Percentiles rank a stretch among this genome's conserved stretches.
These are phyloP conservation scores for Heliangelus exortis DNA, from an alignment of 2,797 vertebrate species.

Conservation along the genomic window DNA sequence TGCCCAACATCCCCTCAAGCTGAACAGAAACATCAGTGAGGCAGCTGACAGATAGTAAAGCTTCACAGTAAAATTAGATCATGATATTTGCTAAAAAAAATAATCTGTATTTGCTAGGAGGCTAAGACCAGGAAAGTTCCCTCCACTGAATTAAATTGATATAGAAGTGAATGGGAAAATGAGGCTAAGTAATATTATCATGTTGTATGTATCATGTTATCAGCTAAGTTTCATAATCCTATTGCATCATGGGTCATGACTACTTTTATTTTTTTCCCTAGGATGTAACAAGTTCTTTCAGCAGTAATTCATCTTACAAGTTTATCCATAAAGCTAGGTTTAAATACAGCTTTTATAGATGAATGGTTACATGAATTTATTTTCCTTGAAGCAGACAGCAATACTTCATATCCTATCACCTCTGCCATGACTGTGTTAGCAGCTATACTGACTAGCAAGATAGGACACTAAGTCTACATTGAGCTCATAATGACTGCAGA, in stretches of 20 bases:
- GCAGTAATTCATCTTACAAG: conserved; percentile 26
- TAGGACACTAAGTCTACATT: conserved; percentile 4
- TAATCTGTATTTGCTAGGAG: background rate
- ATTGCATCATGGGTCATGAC: background rate
- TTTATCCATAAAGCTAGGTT: conserved; percentile 23
- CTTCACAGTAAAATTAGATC: background rate
- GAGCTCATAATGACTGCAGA: conserved; percentile 6
- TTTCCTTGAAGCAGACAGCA: conserved; percentile 31
- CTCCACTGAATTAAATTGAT: background rate
- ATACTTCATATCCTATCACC: conserved; percentile 41
- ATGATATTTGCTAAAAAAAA: background rate
- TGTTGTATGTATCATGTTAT: background rate
- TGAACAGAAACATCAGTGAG: background rate
- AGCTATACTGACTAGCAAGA: background rate
- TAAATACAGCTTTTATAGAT: conserved; percentile 51
- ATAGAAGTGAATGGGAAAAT: background rate
- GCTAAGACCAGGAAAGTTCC: background rate
- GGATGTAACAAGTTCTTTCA: background rate
- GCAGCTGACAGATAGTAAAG: background rate
- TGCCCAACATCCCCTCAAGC: background rate
- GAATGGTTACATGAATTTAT: conserved; percentile 25
- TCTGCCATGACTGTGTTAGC: conserved; percentile 1
- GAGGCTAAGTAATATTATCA: background rate
- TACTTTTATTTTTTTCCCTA: background rate
- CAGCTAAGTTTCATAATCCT: background rate